Conservation (phyloP, 2,888 invertebrate genomes). For the Rutpela maculata region DNA sequence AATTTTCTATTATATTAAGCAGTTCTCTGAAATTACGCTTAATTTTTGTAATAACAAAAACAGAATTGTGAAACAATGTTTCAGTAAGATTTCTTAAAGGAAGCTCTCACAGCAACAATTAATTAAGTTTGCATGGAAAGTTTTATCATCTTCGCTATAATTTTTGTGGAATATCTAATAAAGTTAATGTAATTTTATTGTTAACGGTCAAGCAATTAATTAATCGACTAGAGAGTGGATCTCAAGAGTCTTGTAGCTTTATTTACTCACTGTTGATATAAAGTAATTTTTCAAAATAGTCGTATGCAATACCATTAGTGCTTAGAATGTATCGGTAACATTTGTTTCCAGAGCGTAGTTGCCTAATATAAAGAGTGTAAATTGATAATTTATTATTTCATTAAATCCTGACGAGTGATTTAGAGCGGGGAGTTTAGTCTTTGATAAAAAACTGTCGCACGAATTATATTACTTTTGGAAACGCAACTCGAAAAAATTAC, state of each 20-base stretch:
- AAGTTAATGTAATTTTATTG: background rate
- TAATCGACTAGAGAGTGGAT: background rate
- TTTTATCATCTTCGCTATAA: background rate
- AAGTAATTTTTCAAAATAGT: background rate
- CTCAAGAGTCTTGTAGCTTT: background rate
- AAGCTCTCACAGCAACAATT: background rate
- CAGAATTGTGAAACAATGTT: background rate
- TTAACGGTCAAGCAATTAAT: background rate
- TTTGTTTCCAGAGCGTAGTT: no score
- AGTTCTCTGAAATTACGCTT: background rate
- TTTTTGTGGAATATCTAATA: background rate
- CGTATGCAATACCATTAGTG: no score
- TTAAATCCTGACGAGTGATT: no score
- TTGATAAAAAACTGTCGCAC: no score
- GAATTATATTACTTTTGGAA: no score
- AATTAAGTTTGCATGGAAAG: background rate
- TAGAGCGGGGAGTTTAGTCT: no score
- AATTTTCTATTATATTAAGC: background rate
- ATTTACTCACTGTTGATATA: background rate
- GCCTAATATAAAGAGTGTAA: no score
- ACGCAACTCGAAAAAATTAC: no score
- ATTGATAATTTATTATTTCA: no score
- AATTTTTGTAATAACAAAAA: background rate
- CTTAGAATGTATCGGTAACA: no score
- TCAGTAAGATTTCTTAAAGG: background rate